Percentiles rank a stretch among this genome's conserved stretches.
Evolutionary conservation across 2,113 vertebrate genomes (phyloP).

Genomic region (Himantopus leucocephalus): DNA sequence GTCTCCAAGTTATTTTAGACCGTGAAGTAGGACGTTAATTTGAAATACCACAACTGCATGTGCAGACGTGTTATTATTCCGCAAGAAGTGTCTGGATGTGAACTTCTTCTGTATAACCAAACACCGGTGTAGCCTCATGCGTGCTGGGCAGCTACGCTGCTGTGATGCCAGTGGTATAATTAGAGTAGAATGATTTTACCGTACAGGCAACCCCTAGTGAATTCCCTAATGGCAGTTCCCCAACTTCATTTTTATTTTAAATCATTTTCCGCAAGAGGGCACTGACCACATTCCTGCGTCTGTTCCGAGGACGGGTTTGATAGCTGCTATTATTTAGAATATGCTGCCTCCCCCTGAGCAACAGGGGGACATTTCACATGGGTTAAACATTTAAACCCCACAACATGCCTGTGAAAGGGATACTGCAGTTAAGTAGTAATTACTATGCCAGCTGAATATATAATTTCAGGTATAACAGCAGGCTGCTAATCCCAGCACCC

Average conservation of each 20-base stretch:
- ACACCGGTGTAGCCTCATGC: accelerated
- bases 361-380: neutral
- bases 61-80: neutral
- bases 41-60: neutral
- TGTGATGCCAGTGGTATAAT: accelerated
- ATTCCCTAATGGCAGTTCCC: neutral
- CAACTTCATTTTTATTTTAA: neutral
- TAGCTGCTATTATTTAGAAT: neutral
- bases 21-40: neutral
- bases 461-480: neutral
- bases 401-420: accelerated
- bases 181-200: neutral
- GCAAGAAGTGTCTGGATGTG: neutral
- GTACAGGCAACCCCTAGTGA: accelerated
- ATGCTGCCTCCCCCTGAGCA: neutral
- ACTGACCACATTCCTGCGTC: neutral
- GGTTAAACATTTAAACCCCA: neutral
- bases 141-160: no score
- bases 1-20: neutral
- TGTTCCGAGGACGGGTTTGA: accelerated
- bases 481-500: neutral
- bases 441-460: neutral
- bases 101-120: neutral
- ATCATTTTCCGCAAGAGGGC: neutral
- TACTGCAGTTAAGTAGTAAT: neutral